A percentile compares a stretch with the other conserved stretches of the same genome.
phyloP scores from a whole-genome alignment of 1,140 invertebrate genomes.

The Metaphire vulgaris region DNA sequence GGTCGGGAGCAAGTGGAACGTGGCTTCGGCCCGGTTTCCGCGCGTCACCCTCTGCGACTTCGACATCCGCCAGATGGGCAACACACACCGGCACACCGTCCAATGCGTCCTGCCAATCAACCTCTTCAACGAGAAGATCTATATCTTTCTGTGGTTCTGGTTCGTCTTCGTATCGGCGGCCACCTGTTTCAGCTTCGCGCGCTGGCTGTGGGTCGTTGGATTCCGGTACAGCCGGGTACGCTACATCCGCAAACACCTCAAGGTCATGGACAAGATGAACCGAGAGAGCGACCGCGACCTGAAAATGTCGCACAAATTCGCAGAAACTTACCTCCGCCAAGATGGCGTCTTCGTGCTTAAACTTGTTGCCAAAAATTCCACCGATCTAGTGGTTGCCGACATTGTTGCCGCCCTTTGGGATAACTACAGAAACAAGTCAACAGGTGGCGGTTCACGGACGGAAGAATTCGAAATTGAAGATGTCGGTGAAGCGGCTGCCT shows the following conservation, averaged over 20 bases:
- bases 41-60: no score
- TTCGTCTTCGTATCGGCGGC: constrained; percentile 55
- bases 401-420: constrained; percentile 44
- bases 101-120: no score
- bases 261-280: constrained; percentile 29
- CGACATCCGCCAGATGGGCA: no score
- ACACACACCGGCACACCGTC: constrained; percentile 55
- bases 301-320: constrained; percentile 30
- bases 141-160: no score
- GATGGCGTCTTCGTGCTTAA: constrained; percentile 34
- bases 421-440: constrained; percentile 30
- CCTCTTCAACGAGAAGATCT: no score
- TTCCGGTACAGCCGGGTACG: constrained; percentile 41
- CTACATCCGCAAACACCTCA: constrained; percentile 51
- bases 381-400: constrained; percentile 31
- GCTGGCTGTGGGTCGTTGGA: constrained; percentile 41
- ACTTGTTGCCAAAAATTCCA: constrained; percentile 31
- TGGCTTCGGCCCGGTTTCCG: no score
- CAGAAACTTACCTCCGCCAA: constrained; percentile 31
- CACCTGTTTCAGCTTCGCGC: constrained; percentile 49
- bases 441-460: constrained; percentile 1
- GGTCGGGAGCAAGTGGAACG: constrained; percentile 27
- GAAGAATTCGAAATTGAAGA: constrained; percentile 26
- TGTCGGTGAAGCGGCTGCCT: no score
- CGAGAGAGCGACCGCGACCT: constrained; percentile 24